These are phyloP conservation scores for Sebastes diaconus DNA, from an alignment of 2,797 vertebrate species.

Conservation along the genomic window DNA sequence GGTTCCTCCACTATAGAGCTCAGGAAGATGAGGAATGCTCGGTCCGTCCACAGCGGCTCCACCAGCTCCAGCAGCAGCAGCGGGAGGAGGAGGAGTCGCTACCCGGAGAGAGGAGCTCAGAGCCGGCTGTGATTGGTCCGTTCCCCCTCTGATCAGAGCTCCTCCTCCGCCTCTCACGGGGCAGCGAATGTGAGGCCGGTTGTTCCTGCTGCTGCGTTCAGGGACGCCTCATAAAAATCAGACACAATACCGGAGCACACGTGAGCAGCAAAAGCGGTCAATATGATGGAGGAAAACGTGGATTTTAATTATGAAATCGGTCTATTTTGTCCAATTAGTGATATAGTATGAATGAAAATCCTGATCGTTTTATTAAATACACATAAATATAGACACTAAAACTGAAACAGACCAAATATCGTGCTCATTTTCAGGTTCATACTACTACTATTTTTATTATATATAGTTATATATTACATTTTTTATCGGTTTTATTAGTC, in stretches of 20 bases:
- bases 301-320: neutral
- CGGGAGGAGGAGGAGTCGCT: neutral
- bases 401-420: neutral
- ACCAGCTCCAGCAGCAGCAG: neutral
- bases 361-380: neutral
- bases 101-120: neutral
- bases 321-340: fast-evolving
- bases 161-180: slow-evolving; percentile 74
- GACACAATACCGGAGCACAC: neutral
- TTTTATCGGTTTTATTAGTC: too few species aligned
- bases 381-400: neutral
- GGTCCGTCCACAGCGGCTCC: neutral
- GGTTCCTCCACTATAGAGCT: slow-evolving; percentile 23
- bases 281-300: too few species aligned
- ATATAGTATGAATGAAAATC: neutral
- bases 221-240: neutral
- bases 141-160: neutral
- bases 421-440: too few species aligned
- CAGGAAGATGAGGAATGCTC: slow-evolving; percentile 59
- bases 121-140: slow-evolving; percentile 38
- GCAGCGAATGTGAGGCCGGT: slow-evolving; percentile 74
- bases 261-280: slow-evolving; percentile 3
- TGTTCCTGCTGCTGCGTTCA: slow-evolving; percentile 53
- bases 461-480: too few species aligned
- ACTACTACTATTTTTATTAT: too few species aligned